Base-by-base conservation (phyloP, 1,140 invertebrate species). In the Akabosia matsudoensis region DNA sequence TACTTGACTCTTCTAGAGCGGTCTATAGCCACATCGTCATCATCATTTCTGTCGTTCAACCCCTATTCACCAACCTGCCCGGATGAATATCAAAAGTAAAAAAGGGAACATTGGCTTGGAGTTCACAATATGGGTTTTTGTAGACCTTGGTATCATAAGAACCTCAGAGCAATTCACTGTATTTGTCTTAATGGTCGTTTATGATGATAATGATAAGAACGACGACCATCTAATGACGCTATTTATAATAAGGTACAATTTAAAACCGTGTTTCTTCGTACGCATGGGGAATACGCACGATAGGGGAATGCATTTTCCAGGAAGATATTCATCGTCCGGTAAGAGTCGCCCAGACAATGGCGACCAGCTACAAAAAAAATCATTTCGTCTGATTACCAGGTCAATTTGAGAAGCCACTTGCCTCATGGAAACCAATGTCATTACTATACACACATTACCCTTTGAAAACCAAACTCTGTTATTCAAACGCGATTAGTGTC, bases 211-310 rank as follows among this genome's bases (percentile, higher is more conserved):
- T 31, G 61, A 67, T 67, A 67, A 67, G 3, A 22, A 67, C 61
- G 61, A 67, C 61, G 61, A 67, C 61, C 26, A 67, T 30, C 24
- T 67, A 67, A 67, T 67, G 61, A 67, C 61, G 61, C 61, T 67
- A 22, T 10, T 10, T 30, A 31, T 67, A 67, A 67, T 67, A 67
- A 67, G 61, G 61, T 31, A 31, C 61, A 67, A 30, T 67, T 67
- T 67, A 24, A 67, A 61, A 67, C 7, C 13, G 61, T 30, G 13
- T 30, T 14, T 30, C 22, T 10, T 30, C 22, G 54, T 61, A 14
- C 24, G 13, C 37, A 45, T n/a, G 37, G 18, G 37, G 37, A 61
- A 24, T 61, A 3, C 24, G 7, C 14, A 61, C 13, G 54, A 45
- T 7, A 45, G 37, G 54, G 54, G 14, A n/a, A 22, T 61, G 31